phyloP scores from a whole-genome alignment of 1,140 invertebrate species.

The Hestina assimilis region DNA sequence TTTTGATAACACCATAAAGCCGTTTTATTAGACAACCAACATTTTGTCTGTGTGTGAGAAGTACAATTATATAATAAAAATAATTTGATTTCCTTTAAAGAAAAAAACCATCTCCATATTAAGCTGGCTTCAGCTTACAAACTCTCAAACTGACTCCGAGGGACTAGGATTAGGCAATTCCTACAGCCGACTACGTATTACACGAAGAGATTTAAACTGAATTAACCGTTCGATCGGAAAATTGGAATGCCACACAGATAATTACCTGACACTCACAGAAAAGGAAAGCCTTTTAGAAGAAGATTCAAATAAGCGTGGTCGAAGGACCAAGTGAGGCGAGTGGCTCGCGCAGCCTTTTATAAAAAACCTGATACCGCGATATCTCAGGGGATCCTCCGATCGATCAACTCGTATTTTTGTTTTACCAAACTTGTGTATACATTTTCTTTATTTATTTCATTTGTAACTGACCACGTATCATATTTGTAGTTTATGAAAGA shows the following conservation, averaged over 20 bases:
- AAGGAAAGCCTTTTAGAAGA: slow-evolving; percentile 68
- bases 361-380: slow-evolving; percentile 25
- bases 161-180: slow-evolving; percentile 68
- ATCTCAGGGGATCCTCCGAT: background rate
- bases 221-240: slow-evolving; percentile 77
- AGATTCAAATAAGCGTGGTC: slow-evolving; percentile 74
- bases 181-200: slow-evolving; percentile 64
- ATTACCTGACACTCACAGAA: slow-evolving; percentile 78
- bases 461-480: too few species aligned
- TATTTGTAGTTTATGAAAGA: too few species aligned
- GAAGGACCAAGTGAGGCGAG: slow-evolving; percentile 60
- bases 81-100: slow-evolving; percentile 15
- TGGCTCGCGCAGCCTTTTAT: slow-evolving; percentile 42
- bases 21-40: too few species aligned
- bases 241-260: slow-evolving; percentile 78
- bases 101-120: slow-evolving; percentile 48
- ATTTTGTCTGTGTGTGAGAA: background rate
- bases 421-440: too few species aligned
- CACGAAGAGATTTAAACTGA: slow-evolving; percentile 77
- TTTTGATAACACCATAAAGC: too few species aligned
- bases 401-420: background rate
- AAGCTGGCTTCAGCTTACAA: slow-evolving; percentile 25
- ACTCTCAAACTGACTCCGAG: slow-evolving; percentile 49
- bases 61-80: background rate
- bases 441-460: too few species aligned